Conservation (phyloP, 2,113 vertebrate genomes). For the Micromys minutus region DNA sequence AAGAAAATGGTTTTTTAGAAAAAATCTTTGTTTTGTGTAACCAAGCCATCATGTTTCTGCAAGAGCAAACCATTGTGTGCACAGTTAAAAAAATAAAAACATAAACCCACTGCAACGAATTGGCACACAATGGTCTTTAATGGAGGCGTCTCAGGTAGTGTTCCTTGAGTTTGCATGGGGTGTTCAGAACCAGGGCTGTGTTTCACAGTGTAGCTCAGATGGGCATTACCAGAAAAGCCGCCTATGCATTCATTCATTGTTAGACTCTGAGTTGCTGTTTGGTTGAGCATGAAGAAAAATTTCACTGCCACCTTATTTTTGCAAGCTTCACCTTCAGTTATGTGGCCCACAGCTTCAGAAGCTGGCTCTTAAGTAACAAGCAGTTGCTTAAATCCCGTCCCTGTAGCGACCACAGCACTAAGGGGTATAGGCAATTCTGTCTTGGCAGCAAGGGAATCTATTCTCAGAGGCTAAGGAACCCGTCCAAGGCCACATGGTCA, state of each 20-base stretch:
- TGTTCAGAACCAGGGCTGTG: neutral
- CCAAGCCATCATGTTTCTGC: neutral
- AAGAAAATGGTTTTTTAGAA: neutral
- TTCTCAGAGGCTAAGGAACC: neutral
- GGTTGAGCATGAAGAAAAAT: neutral
- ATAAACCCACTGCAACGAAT: neutral
- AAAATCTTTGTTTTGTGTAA: neutral
- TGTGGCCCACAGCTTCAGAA: neutral
- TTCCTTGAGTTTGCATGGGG: neutral
- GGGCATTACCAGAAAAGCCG: neutral
- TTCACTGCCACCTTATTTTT: neutral
- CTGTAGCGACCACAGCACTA: neutral
- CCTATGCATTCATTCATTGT: rapidly evolving
- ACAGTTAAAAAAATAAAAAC: neutral
- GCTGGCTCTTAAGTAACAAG: neutral
- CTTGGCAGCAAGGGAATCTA: neutral
- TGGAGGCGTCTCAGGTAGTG: neutral
- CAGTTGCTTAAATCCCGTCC: neutral
- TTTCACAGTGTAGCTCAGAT: no score
- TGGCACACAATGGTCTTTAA: neutral
- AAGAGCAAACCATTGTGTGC: neutral
- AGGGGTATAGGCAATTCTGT: neutral
- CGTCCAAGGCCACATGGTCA: neutral
- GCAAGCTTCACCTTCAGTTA: neutral
- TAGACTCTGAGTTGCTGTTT: neutral